Conservation (phyloP, 2,797 vertebrate species). For the Malacoctenus gilli region DNA sequence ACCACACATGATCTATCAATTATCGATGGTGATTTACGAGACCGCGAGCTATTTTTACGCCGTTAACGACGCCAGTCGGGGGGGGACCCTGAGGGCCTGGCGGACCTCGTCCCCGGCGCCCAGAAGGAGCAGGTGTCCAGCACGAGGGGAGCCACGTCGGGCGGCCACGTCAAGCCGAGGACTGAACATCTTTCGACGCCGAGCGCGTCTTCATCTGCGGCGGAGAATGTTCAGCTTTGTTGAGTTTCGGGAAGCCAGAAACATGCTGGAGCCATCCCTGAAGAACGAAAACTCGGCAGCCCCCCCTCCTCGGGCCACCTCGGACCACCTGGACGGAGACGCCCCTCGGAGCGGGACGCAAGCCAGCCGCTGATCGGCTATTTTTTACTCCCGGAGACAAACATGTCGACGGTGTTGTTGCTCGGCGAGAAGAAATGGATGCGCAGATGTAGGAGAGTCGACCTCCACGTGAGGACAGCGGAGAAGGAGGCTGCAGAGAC, state of each 20-base stretch:
- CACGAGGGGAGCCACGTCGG: conserved; percentile 2
- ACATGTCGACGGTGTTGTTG: conserved; percentile 2
- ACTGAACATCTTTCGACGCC: conserved; percentile 38
- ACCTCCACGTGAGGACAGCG: too few species aligned
- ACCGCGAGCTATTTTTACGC: conserved; percentile 3
- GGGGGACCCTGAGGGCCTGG: conserved; percentile 50
- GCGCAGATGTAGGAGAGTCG: too few species aligned
- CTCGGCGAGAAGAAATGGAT: too few species aligned
- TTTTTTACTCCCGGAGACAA: conserved; percentile 10
- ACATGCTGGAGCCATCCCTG: conserved; percentile 8
- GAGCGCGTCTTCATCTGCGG: conserved; percentile 42
- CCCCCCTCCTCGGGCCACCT: conserved; percentile 8
- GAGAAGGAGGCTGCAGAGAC: too few species aligned
- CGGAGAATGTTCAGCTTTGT: conserved; percentile 17
- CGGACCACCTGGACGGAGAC: conserved; percentile 3
- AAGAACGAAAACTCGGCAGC: conserved; percentile 9
- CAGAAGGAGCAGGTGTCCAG: conserved; percentile 25
- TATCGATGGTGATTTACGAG: not conserved
- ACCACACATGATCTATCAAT: conserved; percentile 10
- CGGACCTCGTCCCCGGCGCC: conserved; percentile 38
- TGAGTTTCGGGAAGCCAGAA: conserved; percentile 22
- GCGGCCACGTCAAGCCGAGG: conserved; percentile 27
- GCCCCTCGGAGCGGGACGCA: not conserved
- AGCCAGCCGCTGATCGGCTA: conserved; percentile 1
- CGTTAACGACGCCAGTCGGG: conserved; percentile 5